Evolutionary conservation across 2,888 invertebrate genomes (phyloP), one percentile per base, ranked within the genome.

Genomic region (Sinhomidia bicolor): DNA sequence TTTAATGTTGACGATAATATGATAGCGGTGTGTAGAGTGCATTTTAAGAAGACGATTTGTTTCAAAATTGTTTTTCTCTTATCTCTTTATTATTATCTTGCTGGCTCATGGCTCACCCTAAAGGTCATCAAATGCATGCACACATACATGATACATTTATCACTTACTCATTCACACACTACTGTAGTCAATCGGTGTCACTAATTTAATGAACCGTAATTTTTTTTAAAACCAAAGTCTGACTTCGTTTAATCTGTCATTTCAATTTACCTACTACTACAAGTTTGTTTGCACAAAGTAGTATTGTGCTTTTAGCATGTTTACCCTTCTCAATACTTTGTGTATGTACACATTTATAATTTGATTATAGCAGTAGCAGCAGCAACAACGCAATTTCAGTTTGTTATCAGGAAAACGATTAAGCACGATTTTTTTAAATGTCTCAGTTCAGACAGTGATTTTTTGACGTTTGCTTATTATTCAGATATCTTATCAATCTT

Each of bases 401-500:
- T 1, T 29, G 29, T 80, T 57, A 57, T 80, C 80, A 41, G 80
- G 17, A 60, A 26, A 60, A 41, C 9, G 80, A 80, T 41, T 60
- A 80, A 41, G 17, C 7, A n/a, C n/a, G n/a, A 44, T 74, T 74
- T 74, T 74, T 78, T 41, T 23, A 54, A 78, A 78, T 47, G 76
- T 76, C 76, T 78, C 51, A 54, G 78, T 54, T n/a, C n/a, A n/a
- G n/a, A n/a, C 51, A 54, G 17, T 54, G 7, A 5, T 41, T 51
- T 78, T 76, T 51, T 23, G 78, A 54, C 29, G 14, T 36, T 32
- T 78, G 54, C 32, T 32, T 32, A 32, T n/a, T n/a, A n/a, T n/a
- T n/a, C n/a, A n/a, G n/a, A 78, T 78, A 80, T 60, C 80, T 80
- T 41, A 80, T 78, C 78, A 78, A 54, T 54, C 54, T 78, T 78